These are phyloP conservation scores for Lophochroa leadbeateri DNA, from an alignment of 2,113 vertebrate species.

Conservation along the genomic window DNA sequence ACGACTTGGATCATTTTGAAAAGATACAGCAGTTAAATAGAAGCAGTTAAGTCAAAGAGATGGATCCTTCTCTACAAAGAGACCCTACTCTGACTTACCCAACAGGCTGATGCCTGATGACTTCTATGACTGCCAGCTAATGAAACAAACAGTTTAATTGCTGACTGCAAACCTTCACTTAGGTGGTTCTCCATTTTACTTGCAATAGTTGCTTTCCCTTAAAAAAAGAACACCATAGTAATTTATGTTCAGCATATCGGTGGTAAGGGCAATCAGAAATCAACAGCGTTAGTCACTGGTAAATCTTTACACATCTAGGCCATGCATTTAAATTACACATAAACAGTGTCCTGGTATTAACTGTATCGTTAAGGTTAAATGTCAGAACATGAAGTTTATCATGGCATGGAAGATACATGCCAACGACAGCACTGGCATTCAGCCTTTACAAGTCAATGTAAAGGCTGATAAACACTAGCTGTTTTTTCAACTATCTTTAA, in stretches of 20 bases:
- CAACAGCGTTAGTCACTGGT: not conserved
- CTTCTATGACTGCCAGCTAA: not conserved
- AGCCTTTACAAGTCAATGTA: not conserved
- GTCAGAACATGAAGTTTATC: not conserved
- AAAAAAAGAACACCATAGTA: not conserved
- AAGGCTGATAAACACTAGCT: not conserved
- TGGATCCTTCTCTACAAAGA: not conserved
- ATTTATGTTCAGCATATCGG: not conserved
- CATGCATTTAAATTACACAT: fast-evolving
- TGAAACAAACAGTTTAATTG: not conserved
- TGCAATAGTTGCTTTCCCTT: not conserved
- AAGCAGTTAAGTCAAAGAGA: not conserved
- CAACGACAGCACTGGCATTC: not conserved
- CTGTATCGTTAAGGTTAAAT: not conserved
- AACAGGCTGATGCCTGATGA: not conserved
- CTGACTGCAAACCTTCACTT: not conserved
- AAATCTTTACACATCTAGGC: not conserved
- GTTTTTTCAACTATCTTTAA: not conserved
- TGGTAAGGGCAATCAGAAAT: not conserved
- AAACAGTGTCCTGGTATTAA: not conserved
- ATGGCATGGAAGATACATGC: fast-evolving
- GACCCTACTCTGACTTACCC: not conserved
- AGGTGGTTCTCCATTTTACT: not conserved
- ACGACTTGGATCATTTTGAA: fast-evolving
- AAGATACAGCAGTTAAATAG: not conserved